Evolutionary conservation across 2,797 vertebrate genomes (phyloP).

Genomic region (Enteromius anoplus): DNA sequence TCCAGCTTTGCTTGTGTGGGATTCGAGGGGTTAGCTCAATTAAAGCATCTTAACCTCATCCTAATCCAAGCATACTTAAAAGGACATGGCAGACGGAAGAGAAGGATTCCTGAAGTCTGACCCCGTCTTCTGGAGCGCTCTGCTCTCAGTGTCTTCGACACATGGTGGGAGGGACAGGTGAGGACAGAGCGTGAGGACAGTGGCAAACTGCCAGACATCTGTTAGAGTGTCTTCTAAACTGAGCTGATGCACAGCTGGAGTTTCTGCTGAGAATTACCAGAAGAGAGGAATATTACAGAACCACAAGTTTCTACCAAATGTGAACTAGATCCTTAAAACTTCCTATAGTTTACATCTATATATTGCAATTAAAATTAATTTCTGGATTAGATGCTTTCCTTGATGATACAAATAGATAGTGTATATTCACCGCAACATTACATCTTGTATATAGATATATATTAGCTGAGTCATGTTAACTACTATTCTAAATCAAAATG

Average conservation of each 20-base stretch:
- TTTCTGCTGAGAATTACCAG: conserved; percentile 1
- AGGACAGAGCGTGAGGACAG: conserved; percentile 18
- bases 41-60: conserved; percentile 50
- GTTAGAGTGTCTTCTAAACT: conserved; percentile 11
- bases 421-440: not conserved
- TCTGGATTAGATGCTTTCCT: not conserved
- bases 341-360: not conserved
- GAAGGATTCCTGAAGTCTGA: conserved; percentile 37
- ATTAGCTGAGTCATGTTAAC: not conserved
- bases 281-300: not conserved
- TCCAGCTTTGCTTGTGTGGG: conserved; percentile 18
- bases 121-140: not conserved
- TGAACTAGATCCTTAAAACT: not conserved
- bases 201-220: conserved; percentile 21
- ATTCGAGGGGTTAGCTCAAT: conserved; percentile 48
- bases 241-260: conserved; percentile 22
- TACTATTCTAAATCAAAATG: not conserved
- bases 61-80: conserved; percentile 51
- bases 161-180: conserved; percentile 23
- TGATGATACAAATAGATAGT: not conserved
- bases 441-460: not conserved
- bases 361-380: not conserved
- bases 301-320: not conserved
- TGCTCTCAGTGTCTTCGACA: not conserved
- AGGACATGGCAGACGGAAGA: conserved; percentile 26